Evolutionary conservation across 2,113 vertebrate species (phyloP).

Genomic region (Anarhynchus alexandrinus): DNA sequence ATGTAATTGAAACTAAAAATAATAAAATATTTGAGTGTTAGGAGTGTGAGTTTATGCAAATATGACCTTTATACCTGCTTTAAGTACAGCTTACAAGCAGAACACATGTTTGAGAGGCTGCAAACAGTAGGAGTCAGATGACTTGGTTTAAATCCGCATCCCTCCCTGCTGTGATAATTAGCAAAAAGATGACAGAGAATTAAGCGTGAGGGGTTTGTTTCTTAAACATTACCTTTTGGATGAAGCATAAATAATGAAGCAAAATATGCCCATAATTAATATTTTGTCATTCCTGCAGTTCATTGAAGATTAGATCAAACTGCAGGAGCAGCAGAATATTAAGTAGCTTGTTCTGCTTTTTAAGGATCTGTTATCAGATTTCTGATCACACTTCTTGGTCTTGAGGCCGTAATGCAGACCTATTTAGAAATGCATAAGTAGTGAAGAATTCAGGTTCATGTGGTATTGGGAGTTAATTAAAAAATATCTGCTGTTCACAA

Average conservation of each 20-base stretch:
- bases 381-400: not conserved
- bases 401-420: not conserved
- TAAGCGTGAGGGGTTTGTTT: constrained; percentile 11
- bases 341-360: not conserved
- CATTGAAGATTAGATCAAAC: not conserved
- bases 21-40: not conserved
- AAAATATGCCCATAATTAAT: constrained; percentile 26
- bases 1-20: not conserved
- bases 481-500: not conserved
- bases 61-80: not conserved
- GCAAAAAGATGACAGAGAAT: constrained; percentile 20
- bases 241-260: constrained; percentile 1
- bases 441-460: not conserved
- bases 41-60: not conserved
- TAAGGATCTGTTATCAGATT: not conserved
- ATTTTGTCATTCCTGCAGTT: not conserved
- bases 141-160: not conserved
- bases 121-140: not conserved
- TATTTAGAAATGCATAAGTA: not conserved
- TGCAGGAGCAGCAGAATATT: not conserved
- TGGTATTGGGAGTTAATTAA: not conserved
- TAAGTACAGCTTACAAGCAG: not conserved
- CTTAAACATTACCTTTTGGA: constrained; percentile 23
- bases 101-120: not conserved
- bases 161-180: constrained; percentile 18